Conservation (phyloP, 2,113 vertebrate species). For the Anoura caudifer region DNA sequence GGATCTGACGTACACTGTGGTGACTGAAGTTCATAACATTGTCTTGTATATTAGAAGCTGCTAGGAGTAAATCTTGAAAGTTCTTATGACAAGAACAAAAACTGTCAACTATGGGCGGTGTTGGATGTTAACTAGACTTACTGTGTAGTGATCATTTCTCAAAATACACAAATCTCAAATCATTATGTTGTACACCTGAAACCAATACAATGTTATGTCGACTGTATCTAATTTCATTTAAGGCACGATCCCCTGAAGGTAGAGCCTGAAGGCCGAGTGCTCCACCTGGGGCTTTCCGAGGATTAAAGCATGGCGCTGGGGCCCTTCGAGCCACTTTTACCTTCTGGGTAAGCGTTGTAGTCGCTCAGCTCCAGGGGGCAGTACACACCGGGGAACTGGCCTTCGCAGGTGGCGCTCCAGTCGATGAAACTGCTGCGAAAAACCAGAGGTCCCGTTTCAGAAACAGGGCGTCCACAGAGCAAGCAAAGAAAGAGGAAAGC, state of each 20-base stretch:
- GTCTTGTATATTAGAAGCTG: too few relatives aligned
- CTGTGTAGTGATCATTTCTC: too few relatives aligned
- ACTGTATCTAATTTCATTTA: not conserved
- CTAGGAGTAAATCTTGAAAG: not conserved
- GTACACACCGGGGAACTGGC: constrained; percentile 83
- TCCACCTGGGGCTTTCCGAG: not conserved
- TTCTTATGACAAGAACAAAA: not conserved
- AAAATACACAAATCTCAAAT: not conserved
- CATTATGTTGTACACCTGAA: not conserved
- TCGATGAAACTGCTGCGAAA: constrained; percentile 79
- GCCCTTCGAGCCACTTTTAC: constrained; percentile 59
- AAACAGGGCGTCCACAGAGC: not conserved
- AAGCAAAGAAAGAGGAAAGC: not conserved
- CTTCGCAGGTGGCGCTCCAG: constrained; percentile 83
- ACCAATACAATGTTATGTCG: not conserved
- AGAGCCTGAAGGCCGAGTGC: accelerated
- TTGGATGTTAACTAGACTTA: not conserved
- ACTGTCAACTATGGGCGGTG: not conserved
- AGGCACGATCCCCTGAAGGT: not conserved
- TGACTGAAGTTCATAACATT: not conserved
- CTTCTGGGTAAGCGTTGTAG: constrained; percentile 83
- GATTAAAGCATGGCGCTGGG: not conserved
- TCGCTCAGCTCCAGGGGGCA: constrained; percentile 83
- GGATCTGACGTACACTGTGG: not conserved
- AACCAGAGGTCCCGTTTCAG: constrained; percentile 46